These are phyloP conservation scores for Solenopsis invicta DNA, from an alignment of 1,140 invertebrate species.

Conservation along the genomic window DNA sequence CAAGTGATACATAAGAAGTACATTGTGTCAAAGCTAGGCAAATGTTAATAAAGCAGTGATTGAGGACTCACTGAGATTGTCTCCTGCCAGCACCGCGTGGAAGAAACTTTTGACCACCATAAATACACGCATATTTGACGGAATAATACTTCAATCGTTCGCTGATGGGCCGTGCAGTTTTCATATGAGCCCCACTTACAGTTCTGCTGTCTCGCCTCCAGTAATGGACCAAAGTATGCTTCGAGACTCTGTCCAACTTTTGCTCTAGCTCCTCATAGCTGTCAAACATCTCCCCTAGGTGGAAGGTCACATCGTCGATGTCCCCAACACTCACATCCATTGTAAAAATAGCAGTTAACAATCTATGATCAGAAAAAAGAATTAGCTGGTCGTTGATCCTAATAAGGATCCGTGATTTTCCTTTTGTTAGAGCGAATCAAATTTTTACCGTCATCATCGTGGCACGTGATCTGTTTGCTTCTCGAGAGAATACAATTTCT, in stretches of 20 bases:
- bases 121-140: slow-evolving; percentile 86
- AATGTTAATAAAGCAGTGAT: neutral
- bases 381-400: neutral
- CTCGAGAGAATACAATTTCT: neutral
- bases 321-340: slow-evolving; percentile 72
- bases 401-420: slow-evolving; percentile 14
- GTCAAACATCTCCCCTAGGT: slow-evolving; percentile 84
- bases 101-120: slow-evolving; percentile 85
- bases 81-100: slow-evolving; percentile 84
- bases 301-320: slow-evolving; percentile 81
- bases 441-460: slow-evolving; percentile 36
- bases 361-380: slow-evolving; percentile 47
- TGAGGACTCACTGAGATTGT: slow-evolving; percentile 82
- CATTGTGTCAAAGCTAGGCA: neutral
- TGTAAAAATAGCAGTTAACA: slow-evolving; percentile 51
- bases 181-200: slow-evolving; percentile 86
- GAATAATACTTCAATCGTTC: slow-evolving; percentile 85
- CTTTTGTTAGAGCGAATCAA: neutral
- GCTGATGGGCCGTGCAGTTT: slow-evolving; percentile 85
- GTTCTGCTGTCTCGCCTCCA: slow-evolving; percentile 86
- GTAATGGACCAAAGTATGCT: slow-evolving; percentile 84
- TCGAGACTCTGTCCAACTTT: slow-evolving; percentile 84
- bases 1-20: too few species aligned
- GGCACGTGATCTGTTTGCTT: neutral
- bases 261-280: slow-evolving; percentile 85